Evolutionary conservation across 2,888 invertebrate species (phyloP), one percentile per base, ranked within the genome.

Genomic region (Yponomeuta sedellus): DNA sequence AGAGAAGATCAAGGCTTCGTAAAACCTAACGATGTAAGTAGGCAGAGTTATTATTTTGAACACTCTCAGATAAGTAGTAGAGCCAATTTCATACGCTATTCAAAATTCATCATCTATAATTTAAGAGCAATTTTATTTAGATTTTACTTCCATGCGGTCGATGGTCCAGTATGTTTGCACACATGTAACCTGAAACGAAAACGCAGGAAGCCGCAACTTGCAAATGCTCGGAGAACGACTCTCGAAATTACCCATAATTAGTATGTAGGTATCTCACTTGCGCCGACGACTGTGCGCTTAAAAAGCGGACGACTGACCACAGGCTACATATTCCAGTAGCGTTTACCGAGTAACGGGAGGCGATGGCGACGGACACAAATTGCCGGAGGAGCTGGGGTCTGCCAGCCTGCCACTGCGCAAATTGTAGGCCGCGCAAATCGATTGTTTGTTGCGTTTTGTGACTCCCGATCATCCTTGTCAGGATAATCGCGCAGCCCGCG

Each of bases 231-330:
- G 72, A 86, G 82, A 87, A 88, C 88, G 88, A 85, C 90, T 91
- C 88, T 89, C 83, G 89, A 91, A 91, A 91, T 91, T 89, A 80
- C 87, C 87, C 84, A 81, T 87, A 91, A 91, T 91, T 91, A 91
- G 86, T 83, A 82, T 86, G 87, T 83, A 82, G 86, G 87, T 86
- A 88, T 88, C 86, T 86, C 83, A 85, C 82, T 87, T 81, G 83
- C 78, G 78, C 77, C 82, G 82, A 82, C 81, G 80, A 84, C 79
- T 83, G 82, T 83, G 78, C 86, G 81, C 86, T 88, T 86, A 83
- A 88, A 65, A 83, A 83, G 77, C 82, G 85, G 82, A 82, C 83
- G 80, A 76, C 73, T 83, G 82, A 87, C 87, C 86, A 88, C 86
- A 84, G 86, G 81, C 82, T 83, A 80, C 80, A 82, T 86, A 89